phyloP scores from a whole-genome alignment of 64 coral and sea anemone genomes.

The Cladopsammia gracilis region DNA sequence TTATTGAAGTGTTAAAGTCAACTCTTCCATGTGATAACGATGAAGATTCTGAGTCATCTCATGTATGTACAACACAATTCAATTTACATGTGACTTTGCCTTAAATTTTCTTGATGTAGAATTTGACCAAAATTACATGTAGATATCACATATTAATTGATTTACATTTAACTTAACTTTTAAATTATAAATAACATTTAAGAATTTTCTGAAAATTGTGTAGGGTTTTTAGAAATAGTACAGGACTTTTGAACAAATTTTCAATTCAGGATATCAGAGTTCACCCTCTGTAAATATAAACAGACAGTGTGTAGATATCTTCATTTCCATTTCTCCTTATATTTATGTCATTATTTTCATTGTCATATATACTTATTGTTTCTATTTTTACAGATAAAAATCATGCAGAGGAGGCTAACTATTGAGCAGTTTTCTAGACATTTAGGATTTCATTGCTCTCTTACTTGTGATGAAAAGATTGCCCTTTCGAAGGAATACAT shows the following conservation, averaged over 20 bases:
- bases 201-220: too few species aligned
- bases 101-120: too few species aligned
- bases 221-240: too few species aligned
- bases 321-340: not conserved
- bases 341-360: not conserved
- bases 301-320: too few species aligned
- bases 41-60: constrained; percentile 70
- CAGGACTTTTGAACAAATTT: too few species aligned
- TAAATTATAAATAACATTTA: too few species aligned
- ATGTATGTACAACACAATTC: constrained; percentile 57
- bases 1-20: constrained; percentile 79
- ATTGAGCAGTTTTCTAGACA: constrained; percentile 95
- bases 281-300: too few species aligned
- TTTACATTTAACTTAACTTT: too few species aligned
- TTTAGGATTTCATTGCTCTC: constrained; percentile 70
- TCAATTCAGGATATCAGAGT: too few species aligned
- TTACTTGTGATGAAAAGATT: constrained; percentile 83
- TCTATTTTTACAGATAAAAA: constrained; percentile 68
- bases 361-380: not conserved
- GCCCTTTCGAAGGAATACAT: constrained; percentile 89
- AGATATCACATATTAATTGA: too few species aligned
- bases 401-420: constrained; percentile 78
- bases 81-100: too few species aligned
- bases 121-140: too few species aligned
- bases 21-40: constrained; percentile 50